Base-by-base conservation (phyloP, 2,797 vertebrate species). In the Apogon hyalosoma region DNA sequence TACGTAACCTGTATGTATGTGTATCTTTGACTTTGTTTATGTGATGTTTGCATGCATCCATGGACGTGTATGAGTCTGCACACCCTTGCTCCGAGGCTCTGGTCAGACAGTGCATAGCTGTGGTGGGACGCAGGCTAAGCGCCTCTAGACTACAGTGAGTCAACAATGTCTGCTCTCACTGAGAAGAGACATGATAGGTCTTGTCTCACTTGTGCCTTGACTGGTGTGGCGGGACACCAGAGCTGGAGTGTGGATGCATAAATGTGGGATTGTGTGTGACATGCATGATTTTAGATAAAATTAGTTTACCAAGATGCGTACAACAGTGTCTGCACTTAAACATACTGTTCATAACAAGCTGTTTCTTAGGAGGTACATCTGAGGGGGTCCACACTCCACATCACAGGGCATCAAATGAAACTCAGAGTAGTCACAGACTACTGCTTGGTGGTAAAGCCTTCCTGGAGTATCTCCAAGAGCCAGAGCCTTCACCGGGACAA, bases 101-200 rank as follows among this genome's bases (percentile, higher is more conserved):
- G 92, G 93, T 90, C 90, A 94, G 93, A 93, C 90, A 53, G 85
- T 75, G 83, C 93, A 94, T 95, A 93, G 78, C 90, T 95, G 94
- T 92, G 94, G 93, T 88, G 75, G 87, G 84, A 86, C 77, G 52
- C 86, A 77, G 85, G 87, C 87, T 73, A 69, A 82, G 79, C 75
- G 75, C 83, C 77, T 85, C 79, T 63, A 88, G 90, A 91, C 91
- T 83, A 75, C 84, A 87, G 85, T 92, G 92, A 93, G 91, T 95
- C 92, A 94, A 93, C 88, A 91, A 69, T 65, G 92, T 94, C 93
- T 93, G 85, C 87, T 90, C 84, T 85, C 69, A 82, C 82, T 69
- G 52, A 70, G 75, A 77, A 77, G 82, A 89, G 86, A 90, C 89
- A 46, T 90, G 92, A 93, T 89, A 77, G 85, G 80, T 90, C 88